These are phyloP conservation scores for Spisula solida DNA, from an alignment of 2,888 invertebrate genomes.

Conservation along the genomic window DNA sequence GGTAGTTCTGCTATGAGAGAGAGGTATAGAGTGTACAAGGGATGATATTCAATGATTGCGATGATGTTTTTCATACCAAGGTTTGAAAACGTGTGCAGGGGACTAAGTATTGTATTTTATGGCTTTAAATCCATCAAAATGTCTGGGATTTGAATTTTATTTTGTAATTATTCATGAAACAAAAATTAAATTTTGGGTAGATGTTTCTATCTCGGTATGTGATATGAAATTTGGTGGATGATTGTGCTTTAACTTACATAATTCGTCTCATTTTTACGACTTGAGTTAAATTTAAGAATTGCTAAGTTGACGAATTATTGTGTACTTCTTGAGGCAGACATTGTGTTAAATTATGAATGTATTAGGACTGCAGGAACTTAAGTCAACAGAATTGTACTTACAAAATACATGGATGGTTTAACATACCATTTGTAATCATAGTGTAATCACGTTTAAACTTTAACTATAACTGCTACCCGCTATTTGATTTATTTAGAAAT, in stretches of 20 bases:
- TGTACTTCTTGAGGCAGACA: background rate
- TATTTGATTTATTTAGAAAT: no score
- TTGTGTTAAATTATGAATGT: slow-evolving; percentile 2
- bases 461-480: background rate
- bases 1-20: slow-evolving; percentile 11
- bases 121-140: background rate
- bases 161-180: background rate
- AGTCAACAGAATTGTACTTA: background rate
- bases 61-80: background rate
- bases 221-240: background rate
- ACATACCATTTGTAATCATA: background rate
- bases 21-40: background rate
- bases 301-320: background rate
- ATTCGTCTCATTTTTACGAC: background rate
- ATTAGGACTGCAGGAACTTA: background rate
- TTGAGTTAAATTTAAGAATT: background rate
- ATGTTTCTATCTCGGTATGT: background rate
- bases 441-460: background rate
- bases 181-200: background rate
- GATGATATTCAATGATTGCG: background rate
- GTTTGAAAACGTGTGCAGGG: background rate
- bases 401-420: background rate
- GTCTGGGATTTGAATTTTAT: background rate
- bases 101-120: background rate
- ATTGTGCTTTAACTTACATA: background rate